Evolutionary conservation across 2,797 vertebrate genomes (phyloP), one percentile per base, ranked within the genome.

Genomic region (Merluccius polli): DNA sequence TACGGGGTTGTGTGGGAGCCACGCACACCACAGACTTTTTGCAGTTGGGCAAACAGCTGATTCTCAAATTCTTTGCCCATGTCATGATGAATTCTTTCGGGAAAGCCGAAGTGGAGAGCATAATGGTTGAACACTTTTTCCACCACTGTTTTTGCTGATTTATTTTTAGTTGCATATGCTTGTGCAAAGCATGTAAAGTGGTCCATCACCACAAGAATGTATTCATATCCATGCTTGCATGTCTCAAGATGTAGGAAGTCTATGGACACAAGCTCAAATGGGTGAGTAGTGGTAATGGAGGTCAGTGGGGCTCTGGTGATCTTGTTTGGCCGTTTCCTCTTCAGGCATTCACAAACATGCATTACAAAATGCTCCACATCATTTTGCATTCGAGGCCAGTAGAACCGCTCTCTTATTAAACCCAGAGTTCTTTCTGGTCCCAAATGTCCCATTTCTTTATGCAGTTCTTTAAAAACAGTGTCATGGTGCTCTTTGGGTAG

Each of bases 11-110:
- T 82, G 29, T 67, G 71, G 2, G 79, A 81, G 1, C 59, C 73
- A 24, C 18, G 11, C 2, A 81, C 48, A 2, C 18, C 72, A 41
- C 75, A 68, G 48, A 59, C 35, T 2, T 68, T 48, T 18, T 78
- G 13, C 4, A 81, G 29, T 11, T 78, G 33, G 1, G 21, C 24
- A 27, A 79, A 65, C 5, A 75, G 29, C 2, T 81, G 82, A 21
- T 77, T 83, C 15, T 83, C 70, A 68, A 81, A 81, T 24, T 83
- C 75, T 3, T 18, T 76, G 3, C 73, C 75, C 31, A 79, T 73
- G 24, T 84, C 73, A 21, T 84, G 75, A n/a, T 83, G 79, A 0
- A 81, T 79, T 8, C 30, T 31, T 1, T 38, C 24, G 0, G 75
- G 70, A 21, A 81, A 81, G 0, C 82, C 79, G 67, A 77, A 81